Conservation (phyloP, 2,113 vertebrate genomes). For the Acrocephalus arundinaceus region DNA sequence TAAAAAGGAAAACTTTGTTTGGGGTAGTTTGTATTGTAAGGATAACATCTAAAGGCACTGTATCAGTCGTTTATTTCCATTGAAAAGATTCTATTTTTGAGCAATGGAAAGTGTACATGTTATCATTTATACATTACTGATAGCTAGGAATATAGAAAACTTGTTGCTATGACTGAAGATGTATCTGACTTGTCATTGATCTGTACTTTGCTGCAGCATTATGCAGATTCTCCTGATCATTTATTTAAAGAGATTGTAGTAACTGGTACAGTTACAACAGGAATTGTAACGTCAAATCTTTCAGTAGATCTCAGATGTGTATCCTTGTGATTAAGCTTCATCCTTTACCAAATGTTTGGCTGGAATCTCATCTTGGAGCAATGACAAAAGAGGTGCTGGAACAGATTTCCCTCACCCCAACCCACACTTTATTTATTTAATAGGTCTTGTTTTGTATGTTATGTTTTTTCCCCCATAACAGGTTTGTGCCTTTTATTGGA, state of each 20-base stretch:
- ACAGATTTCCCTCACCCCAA: conserved; percentile 13
- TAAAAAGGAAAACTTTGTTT: conserved; percentile 61
- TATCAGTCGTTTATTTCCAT: conserved; percentile 62
- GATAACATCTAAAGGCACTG: conserved; percentile 63
- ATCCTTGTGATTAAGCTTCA: background rate
- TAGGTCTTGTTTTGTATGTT: conserved; percentile 38
- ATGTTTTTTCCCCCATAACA: conserved; percentile 29
- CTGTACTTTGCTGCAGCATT: background rate
- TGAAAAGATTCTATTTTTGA: conserved; percentile 75
- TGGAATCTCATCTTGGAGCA: conserved; percentile 23
- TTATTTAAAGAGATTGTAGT: conserved; percentile 47
- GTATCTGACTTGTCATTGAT: conserved; percentile 28
- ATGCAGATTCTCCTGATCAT: background rate
- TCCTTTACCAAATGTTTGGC: conserved; percentile 17
- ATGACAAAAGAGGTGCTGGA: conserved; percentile 49
- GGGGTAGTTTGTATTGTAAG: conserved; percentile 69
- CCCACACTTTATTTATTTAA: conserved; percentile 53
- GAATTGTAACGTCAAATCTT: background rate
- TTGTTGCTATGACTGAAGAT: conserved; percentile 38
- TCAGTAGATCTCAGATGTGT: background rate
- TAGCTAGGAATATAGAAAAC: conserved; percentile 32
- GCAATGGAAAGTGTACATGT: conserved; percentile 64
- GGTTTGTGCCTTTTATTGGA: conserved; percentile 65
- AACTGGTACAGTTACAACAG: conserved; percentile 16
- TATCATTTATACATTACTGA: conserved; percentile 55